Percentiles rank a stretch among this genome's conserved stretches.
Conservation (phyloP, 2,888 invertebrate species). For the Mamestra brassicae region DNA sequence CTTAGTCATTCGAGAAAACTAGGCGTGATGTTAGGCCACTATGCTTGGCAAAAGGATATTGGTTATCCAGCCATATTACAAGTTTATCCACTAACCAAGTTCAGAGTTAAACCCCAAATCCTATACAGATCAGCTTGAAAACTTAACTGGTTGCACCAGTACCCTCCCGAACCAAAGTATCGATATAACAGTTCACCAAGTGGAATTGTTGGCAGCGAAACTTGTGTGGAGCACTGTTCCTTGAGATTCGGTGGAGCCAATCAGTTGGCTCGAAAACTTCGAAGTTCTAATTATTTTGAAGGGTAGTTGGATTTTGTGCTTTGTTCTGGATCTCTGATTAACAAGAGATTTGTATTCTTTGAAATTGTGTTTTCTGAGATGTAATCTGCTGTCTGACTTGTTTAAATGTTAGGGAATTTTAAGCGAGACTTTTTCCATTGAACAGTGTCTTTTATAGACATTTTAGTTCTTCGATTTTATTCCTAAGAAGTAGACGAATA, state of each 20-base stretch:
- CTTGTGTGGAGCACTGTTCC: conserved; percentile 52
- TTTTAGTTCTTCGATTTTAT: not conserved
- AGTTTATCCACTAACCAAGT: conserved; percentile 2
- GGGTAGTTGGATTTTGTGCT: conserved; percentile 24
- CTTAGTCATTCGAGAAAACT: too few relatives aligned
- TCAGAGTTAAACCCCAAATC: conserved; percentile 16
- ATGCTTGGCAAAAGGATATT: not conserved
- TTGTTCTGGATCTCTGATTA: conserved; percentile 38
- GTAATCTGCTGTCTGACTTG: not conserved
- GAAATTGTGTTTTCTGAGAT: not conserved
- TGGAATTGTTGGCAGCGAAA: conserved; percentile 56
- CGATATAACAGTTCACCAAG: conserved; percentile 42
- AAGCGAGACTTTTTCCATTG: not conserved
- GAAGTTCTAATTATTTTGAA: conserved; percentile 49
- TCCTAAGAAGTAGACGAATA: not conserved
- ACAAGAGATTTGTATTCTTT: not conserved
- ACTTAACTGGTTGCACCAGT: conserved; percentile 36
- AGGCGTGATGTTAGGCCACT: not conserved
- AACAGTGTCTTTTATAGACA: not conserved
- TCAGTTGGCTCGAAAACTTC: conserved; percentile 32
- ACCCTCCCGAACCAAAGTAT: conserved; percentile 46
- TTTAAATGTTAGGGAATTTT: too few relatives aligned
- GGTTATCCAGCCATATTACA: not conserved
- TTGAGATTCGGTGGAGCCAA: conserved; percentile 49
- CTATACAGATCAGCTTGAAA: conserved; percentile 20